A percentile compares a stretch with the other conserved stretches of the same genome.
Conservation (phyloP, 2,797 vertebrate species). For the Hydrocynus forskahlii region DNA sequence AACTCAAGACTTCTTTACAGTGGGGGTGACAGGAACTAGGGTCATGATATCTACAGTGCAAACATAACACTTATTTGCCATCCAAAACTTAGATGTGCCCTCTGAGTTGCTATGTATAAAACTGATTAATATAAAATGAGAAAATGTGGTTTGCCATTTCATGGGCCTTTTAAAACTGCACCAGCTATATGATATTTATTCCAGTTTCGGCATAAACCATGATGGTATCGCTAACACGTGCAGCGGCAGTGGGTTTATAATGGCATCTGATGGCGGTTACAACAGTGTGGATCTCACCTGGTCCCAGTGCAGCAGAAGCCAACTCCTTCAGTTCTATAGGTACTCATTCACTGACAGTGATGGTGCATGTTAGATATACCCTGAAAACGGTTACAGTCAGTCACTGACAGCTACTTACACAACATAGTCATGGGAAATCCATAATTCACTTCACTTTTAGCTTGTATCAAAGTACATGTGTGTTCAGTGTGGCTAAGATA, state of each 20-base stretch:
- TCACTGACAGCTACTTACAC: not conserved
- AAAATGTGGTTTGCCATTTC: too few species aligned
- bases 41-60: too few species aligned
- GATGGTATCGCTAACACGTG: slow-evolving; percentile 86
- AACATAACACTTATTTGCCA: not conserved
- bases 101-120: too few species aligned
- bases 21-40: too few species aligned
- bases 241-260: slow-evolving; percentile 83
- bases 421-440: not conserved
- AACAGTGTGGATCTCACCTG: slow-evolving; percentile 85
- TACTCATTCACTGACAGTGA: slow-evolving; percentile 55
- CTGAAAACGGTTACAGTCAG: too few species aligned
- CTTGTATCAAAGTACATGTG: not conserved
- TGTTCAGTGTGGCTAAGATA: not conserved
- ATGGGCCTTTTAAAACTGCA: not conserved
- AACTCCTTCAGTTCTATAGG: slow-evolving; percentile 87
- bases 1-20: too few species aligned
- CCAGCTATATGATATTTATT: not conserved
- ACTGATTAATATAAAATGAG: too few species aligned
- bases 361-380: not conserved
- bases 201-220: slow-evolving; percentile 91
- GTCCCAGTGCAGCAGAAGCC: slow-evolving; percentile 88
- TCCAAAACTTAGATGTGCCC: too few species aligned
- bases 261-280: slow-evolving; percentile 86
- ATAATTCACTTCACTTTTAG: not conserved